Percentiles rank a stretch among this genome's conserved stretches.
These are phyloP conservation scores for Drosophila yakuba DNA, from an alignment of 1,140 invertebrate genomes.

Conservation along the genomic window DNA sequence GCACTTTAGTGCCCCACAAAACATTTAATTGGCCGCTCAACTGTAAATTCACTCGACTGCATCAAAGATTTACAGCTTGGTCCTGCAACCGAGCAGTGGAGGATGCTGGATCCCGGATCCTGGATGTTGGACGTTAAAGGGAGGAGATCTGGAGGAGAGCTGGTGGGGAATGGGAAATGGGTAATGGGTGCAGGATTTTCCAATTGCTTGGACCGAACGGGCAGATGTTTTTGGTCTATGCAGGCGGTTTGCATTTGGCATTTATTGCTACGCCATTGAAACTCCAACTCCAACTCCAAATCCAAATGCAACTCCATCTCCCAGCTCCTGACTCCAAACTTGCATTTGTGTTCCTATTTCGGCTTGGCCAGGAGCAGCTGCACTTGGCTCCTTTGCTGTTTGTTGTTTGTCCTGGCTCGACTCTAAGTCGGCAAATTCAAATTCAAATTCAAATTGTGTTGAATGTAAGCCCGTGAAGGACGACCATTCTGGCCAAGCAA, in stretches of 20 bases:
- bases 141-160: too few species aligned
- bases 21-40: conserved; percentile 63
- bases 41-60: conserved; percentile 63
- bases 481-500: conserved; percentile 21
- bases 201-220: conserved; percentile 42
- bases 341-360: conserved; percentile 37
- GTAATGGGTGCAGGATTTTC: conserved; percentile 37
- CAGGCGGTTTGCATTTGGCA: conserved; percentile 58
- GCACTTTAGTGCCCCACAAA: conserved; percentile 51
- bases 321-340: neutral
- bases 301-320: neutral
- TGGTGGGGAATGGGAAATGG: too few species aligned
- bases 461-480: conserved; percentile 34
- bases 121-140: too few species aligned
- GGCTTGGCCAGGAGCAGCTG: conserved; percentile 48
- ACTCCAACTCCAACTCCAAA: conserved; percentile 3
- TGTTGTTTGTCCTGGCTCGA: conserved; percentile 33
- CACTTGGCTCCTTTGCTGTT: conserved; percentile 44
- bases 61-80: conserved; percentile 61
- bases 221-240: conserved; percentile 47
- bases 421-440: conserved; percentile 50
- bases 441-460: conserved; percentile 55
- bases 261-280: conserved; percentile 42
- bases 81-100: conserved; percentile 18
- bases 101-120: neutral